Evolutionary conservation across 2,888 invertebrate genomes (phyloP), one percentile per base, ranked within the genome.

Genomic region (Protophormia terraenovae): DNA sequence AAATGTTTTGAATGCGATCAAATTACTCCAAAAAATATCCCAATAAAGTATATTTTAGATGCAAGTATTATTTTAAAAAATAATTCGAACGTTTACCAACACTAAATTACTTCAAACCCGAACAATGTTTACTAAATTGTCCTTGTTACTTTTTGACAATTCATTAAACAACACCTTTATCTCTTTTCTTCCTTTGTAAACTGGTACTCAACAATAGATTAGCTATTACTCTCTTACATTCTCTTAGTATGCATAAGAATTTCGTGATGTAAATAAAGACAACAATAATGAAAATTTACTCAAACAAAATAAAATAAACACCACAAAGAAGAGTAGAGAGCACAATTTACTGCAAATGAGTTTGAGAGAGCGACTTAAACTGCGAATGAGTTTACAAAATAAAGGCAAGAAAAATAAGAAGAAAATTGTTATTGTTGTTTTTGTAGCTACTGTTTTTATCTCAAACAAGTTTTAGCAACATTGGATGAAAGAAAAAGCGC

Each of bases 391-490:
- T 66, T 47, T 12, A 27, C 29, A 41, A 32, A 53, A 41, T 16
- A 75, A 45, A 76, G 24, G 4, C 19, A 5, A n/a, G n/a, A n/a
- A 19, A 14, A 78, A 29, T 50, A 38, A 71, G 19, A 69, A 58
- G 45, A 35, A 32, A 41, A 27, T 32, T 53, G 45, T 72, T n/a
- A 14, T 83, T 60, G 69, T 64, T 62, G 58, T 72, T 72, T 32
- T 16, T 62, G n/a, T n/a, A n/a, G n/a, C n/a, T 10, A n/a, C 16
- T 69, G 45, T 19, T 27, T 77, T 78, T 35, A 69, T 75, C 78
- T 83, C 78, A 83, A 84, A 80, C 76, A 80, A 84, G 84, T 84
- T 76, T 79, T 76, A 84, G 84, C 76, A 79, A 80, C 32, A 66
- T 76, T 84, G 83, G 58, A 80, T 75, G 73, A 3, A 80, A 58